Evolutionary conservation across 2,888 invertebrate genomes (phyloP).

Genomic region (Drosophila aldrichi): DNA sequence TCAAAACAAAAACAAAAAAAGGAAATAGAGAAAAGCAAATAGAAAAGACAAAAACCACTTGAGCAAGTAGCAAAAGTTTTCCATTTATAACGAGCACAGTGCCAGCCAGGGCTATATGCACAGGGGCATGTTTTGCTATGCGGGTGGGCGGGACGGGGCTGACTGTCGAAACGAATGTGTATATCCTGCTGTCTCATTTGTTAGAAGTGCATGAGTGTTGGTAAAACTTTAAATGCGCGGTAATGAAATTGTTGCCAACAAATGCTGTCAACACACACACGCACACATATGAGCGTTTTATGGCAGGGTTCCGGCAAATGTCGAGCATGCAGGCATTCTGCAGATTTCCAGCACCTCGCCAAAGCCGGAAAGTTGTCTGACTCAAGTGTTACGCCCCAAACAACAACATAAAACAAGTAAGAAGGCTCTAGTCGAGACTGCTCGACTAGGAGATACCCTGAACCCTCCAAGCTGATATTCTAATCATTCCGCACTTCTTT

Average conservation of each 20-base stretch:
- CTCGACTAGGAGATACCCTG: no score
- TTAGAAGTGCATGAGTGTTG: slow-evolving; percentile 48
- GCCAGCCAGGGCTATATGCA: slow-evolving; percentile 39
- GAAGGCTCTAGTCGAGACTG: no score
- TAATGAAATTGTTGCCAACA: slow-evolving; percentile 80
- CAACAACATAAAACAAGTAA: slow-evolving; percentile 27
- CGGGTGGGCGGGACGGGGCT: slow-evolving; percentile 13
- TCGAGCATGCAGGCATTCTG: slow-evolving; percentile 53
- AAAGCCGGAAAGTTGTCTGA: slow-evolving; percentile 68
- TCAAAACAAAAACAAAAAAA: slow-evolving; percentile 36
- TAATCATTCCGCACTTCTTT: no score
- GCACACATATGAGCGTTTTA: slow-evolving; percentile 59
- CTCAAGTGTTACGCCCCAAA: slow-evolving; percentile 58
- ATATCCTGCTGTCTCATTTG: slow-evolving; percentile 57
- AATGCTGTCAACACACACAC: slow-evolving; percentile 66
- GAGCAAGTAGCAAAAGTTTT: slow-evolving; percentile 79
- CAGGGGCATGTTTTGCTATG: slow-evolving; percentile 33
- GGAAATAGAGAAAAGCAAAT: slow-evolving; percentile 45
- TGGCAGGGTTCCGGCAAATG: slow-evolving; percentile 61
- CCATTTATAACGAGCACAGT: slow-evolving; percentile 79
- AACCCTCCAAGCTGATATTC: no score
- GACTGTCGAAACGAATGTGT: slow-evolving; percentile 31
- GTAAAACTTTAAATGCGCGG: slow-evolving; percentile 80
- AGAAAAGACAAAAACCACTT: slow-evolving; percentile 70
- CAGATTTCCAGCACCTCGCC: slow-evolving; percentile 54